Percentiles rank a stretch among this genome's conserved stretches.
Conservation (phyloP, 2,113 vertebrate species). For the Leptobrachium ailaonicum region DNA sequence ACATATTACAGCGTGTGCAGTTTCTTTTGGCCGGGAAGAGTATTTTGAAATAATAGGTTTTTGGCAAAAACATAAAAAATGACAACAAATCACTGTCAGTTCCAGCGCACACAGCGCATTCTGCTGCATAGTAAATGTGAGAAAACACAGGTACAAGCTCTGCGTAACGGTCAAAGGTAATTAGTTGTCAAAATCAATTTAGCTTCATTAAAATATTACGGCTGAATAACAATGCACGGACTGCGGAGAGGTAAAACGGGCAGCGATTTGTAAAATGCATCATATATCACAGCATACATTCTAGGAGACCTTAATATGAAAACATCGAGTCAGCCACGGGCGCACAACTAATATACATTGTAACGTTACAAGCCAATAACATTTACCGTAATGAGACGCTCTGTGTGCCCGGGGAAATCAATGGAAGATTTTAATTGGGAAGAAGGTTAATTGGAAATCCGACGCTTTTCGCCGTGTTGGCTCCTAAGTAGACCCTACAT, state of each 20-base stretch:
- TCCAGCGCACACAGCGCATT: background rate
- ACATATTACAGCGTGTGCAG: too few species aligned
- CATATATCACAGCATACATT: too few species aligned
- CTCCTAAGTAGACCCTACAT: too few species aligned
- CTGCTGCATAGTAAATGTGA: background rate
- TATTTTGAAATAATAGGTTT: too few species aligned
- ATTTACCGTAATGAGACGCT: background rate
- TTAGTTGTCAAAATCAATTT: constrained; percentile 3
- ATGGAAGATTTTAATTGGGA: background rate
- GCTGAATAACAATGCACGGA: background rate
- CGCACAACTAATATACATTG: too few species aligned
- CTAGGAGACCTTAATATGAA: too few species aligned
- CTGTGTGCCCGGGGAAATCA: background rate
- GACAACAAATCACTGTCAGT: too few species aligned
- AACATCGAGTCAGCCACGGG: too few species aligned
- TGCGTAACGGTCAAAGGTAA: background rate
- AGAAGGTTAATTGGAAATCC: background rate
- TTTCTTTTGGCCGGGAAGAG: too few species aligned
- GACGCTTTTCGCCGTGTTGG: background rate
- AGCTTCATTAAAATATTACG: background rate
- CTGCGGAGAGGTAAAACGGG: background rate
- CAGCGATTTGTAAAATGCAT: background rate
- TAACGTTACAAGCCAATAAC: background rate
- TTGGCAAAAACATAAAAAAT: too few species aligned
- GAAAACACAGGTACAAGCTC: background rate